Conservation (phyloP, 2,888 invertebrate species). For the Arctia plantaginis region DNA sequence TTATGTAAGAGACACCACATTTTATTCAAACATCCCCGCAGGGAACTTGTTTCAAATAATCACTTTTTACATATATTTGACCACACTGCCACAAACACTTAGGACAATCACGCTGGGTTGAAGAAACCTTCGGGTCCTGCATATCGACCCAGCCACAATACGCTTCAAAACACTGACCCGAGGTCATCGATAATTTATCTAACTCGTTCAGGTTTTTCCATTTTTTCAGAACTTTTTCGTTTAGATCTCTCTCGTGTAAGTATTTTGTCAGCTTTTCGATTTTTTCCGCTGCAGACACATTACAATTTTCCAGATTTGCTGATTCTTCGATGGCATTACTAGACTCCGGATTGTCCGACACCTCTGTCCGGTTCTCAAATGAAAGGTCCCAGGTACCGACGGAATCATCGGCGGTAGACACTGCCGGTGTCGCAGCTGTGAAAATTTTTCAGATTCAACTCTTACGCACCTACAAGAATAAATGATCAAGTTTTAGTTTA, state of each 20-base stretch:
- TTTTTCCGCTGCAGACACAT: conserved; percentile 76
- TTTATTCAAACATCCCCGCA: conserved; percentile 67
- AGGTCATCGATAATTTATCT: conserved; percentile 52
- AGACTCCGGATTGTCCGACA: conserved; percentile 61
- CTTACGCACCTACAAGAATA: conserved; percentile 78
- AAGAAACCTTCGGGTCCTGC: conserved; percentile 51
- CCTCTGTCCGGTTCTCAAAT: conserved; percentile 68
- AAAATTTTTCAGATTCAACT: conserved; percentile 72
- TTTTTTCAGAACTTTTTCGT: conserved; percentile 62
- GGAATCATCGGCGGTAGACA: conserved; percentile 62
- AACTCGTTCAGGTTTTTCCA: conserved; percentile 72
- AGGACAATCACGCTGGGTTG: conserved; percentile 65
- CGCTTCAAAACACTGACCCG: conserved; percentile 42
- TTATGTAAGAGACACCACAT: conserved; percentile 58
- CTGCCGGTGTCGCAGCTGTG: conserved; percentile 75
- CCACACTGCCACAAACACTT: conserved; percentile 84
- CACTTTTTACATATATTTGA: conserved; percentile 73
- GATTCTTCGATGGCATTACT: conserved; percentile 57
- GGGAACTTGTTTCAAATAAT: conserved; percentile 66
- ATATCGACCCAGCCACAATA: conserved; percentile 67
- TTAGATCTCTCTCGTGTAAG: conserved; percentile 61
- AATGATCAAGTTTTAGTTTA: conserved; percentile 4
- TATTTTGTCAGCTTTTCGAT: conserved; percentile 83
- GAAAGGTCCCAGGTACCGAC: conserved; percentile 66
- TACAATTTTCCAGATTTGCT: conserved; percentile 55